Base-by-base conservation (phyloP, 2,113 vertebrate genomes). In the Mustela lutreola region DNA sequence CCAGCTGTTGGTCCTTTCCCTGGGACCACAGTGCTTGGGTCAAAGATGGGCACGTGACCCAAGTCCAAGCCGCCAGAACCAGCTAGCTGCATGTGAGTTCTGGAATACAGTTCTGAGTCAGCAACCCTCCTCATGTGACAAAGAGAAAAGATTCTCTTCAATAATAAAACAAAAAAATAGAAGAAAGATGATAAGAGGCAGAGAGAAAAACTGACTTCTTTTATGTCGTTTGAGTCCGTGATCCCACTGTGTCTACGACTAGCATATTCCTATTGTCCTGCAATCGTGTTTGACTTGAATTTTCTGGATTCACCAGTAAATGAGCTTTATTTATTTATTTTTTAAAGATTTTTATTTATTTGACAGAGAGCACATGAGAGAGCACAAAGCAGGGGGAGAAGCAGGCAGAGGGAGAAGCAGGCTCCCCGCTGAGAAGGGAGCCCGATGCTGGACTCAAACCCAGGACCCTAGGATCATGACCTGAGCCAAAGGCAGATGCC, bases 251-350 rank as follows among this genome's bases (percentile, higher is more conserved):
- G 1, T 45, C 7, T 39, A 15, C 82, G 56, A 14, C 5, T n/a
- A 39, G 18, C 4, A 63, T 56, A 71, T 42, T 50, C 24, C 11
- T 70, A 79, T 79, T 75, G 21, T 50, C 33, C 18, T 78, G 1
- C 62, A 89, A 45, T 89, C 6, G 26, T 48, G 16, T 94, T 60
- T 67, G 24, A 4, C 89, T 92, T 90, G 33, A 81, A 48, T 88
- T 91, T 71, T 28, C 31, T 73, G 8, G 36, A 76, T 86, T 85
- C 3, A 50, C 36, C 24, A 50, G 10, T 58, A 85, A 76, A 21
- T 87, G 31, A 42, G 2, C 78, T 11, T 24, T 92, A 60, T 65
- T 31, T 31, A 31, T 31, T 63, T 22, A 53, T 63, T 31, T 31
- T 65, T 65, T 6, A 15, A 6, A 31, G 5, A 65, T 65, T 65